Evolutionary conservation across 2,888 invertebrate genomes (phyloP), one percentile per base, ranked within the genome.

Genomic region (Barypeithes pellucidus): DNA sequence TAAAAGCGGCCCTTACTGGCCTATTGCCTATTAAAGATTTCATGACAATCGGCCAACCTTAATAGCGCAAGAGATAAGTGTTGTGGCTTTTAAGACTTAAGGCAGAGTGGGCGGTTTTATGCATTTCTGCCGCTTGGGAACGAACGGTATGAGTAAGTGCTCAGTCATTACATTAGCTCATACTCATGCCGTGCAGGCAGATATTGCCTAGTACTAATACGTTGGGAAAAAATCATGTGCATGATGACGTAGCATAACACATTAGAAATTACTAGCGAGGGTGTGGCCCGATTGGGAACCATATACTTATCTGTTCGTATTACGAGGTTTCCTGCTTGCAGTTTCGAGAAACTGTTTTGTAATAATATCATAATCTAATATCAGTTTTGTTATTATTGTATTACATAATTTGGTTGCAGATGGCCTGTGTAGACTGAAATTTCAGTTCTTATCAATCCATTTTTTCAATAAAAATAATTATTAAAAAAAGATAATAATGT

Each of bases 41-140:
- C 11, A 39, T 1, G n/a, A 39, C n/a, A 12, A n/a, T 4, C 8
- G 12, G 33, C 45, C 67, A 67, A 16, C 67, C 60, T 67, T 67
- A 67, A 67, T 43, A 61, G 20, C 60, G 52, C 33, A 61, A 68
- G 61, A 68, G 68, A 68, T 68, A 68, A 68, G 68, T 68, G 61
- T 61, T 61, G 68, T 60, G 61, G 68, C 68, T 68, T 61, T 68
- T 61, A 68, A 61, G 68, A 61, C 68, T 69, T 69, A 69, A 69
- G 69, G 69, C 63, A 54, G 69, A 69, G 69, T 69, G 57, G 69
- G 69, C 69, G 69, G 69, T 41, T 69, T 67, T 68, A 68, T 68
- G 68, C 61, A 68, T 68, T 61, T 69, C 63, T 62, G 43, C 50
- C 62, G 69, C 69, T 69, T 69, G 69, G 69, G 69, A 69, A 69